Base-by-base conservation (phyloP, 2,113 vertebrate species). In the Chaetorhynchus papuensis region DNA sequence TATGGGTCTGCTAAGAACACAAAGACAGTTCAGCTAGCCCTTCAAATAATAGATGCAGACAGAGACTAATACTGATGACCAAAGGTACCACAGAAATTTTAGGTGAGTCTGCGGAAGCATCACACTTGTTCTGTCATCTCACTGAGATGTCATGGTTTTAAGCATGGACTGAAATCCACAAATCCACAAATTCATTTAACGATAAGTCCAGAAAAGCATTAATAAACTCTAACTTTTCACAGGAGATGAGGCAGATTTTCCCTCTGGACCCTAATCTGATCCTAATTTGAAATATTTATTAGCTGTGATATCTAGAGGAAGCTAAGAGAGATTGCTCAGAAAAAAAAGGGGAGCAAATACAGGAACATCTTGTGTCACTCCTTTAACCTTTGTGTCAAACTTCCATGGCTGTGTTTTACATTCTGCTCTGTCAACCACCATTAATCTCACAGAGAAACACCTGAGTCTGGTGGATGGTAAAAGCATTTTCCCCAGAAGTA, bases 121-220 rank as follows among this genome's bases (percentile, higher is more conserved):
- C 19, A 11, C 2, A 0, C 18, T 76, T 76, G 11, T 33, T 84
- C 26, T 54, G 14, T 30, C 22, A 52, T 9, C 16, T 37, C 45
- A 41, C 1, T 53, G 31, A 42, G 39, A 89, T 0, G 0, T 39
- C 18, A 5, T 0, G 0, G 66, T 37, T 70, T 75, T 27, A 91
- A 81, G n/a, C 47, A 47, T 2, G 2, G n/a, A 84, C 16, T n/a
- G 27, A 94, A 91, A 87, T 42, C 20, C 42, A 77, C 10, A 94
- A 91, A 87, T 42, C 20, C 42, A 77, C 10, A 37, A 52, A 68
- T 20, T 53, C 9, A 47, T 44, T 89, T 49, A 30, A 53, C 2
- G 4, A 33, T 1, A 2, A 12, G 16, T 35, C 11, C 11, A 63
- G 33, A 81, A 61, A 91, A 75, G 30, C 27, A 63, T 39, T 77